A percentile compares a stretch with the other conserved stretches of the same genome.
phyloP scores from a whole-genome alignment of 2,888 invertebrate species.

The Leucozona laternaria region DNA sequence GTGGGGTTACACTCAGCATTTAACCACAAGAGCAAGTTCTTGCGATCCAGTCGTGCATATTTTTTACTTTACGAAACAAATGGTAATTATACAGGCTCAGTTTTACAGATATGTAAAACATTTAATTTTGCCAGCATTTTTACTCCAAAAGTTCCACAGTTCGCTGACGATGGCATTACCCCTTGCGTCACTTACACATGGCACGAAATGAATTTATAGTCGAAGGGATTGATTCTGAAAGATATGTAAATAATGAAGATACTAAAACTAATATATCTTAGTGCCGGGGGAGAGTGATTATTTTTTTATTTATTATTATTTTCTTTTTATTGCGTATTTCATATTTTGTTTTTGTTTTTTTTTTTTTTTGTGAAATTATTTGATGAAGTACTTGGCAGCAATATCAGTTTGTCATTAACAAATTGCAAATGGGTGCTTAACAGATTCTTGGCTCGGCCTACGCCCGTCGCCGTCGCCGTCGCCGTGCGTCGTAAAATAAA shows the following conservation, averaged over 20 bases:
- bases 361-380: constrained; percentile 46
- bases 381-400: constrained; percentile 64
- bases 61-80: too few relatives aligned
- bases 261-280: constrained; percentile 69
- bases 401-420: constrained; percentile 69
- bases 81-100: too few relatives aligned
- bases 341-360: background rate
- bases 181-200: background rate
- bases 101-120: background rate
- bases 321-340: constrained; percentile 22
- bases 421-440: constrained; percentile 60
- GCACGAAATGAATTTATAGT: constrained; percentile 57
- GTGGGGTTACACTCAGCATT: too few relatives aligned
- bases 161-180: background rate
- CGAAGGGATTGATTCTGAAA: constrained; percentile 51
- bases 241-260: constrained; percentile 66
- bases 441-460: constrained; percentile 33
- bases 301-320: constrained; percentile 24
- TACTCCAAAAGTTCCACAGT: background rate
- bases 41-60: background rate
- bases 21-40: too few relatives aligned
- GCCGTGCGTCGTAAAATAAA: constrained; percentile 12
- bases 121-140: background rate
- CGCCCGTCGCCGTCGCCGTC: background rate
- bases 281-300: constrained; percentile 47